phyloP scores from a whole-genome alignment of 1,140 invertebrate genomes.

The Bombus confusus region DNA sequence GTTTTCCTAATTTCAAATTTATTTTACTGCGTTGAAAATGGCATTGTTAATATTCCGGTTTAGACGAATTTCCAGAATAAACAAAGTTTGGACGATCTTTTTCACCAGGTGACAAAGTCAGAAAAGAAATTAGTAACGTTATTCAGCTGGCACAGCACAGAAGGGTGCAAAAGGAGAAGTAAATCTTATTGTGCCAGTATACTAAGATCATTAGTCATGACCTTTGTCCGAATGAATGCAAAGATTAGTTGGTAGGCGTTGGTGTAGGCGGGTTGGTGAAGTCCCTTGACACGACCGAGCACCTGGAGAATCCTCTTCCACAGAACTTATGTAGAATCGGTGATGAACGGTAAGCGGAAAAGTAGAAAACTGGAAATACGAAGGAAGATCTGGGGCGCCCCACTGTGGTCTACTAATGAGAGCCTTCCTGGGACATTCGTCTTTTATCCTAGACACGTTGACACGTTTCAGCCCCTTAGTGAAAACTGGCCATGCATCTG shows the following conservation, averaged over 20 bases:
- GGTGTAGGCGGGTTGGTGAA: constrained; percentile 58
- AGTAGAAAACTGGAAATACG: constrained; percentile 43
- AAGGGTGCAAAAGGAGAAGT: constrained; percentile 15
- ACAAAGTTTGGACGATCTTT: not conserved
- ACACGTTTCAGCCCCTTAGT: constrained; percentile 57
- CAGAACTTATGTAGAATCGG: constrained; percentile 60
- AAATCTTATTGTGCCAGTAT: constrained; percentile 65
- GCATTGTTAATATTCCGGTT: no score
- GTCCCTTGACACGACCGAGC: constrained; percentile 51
- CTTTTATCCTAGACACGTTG: constrained; percentile 65
- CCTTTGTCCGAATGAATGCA: constrained; percentile 69
- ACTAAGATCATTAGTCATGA: constrained; percentile 74
- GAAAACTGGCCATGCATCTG: constrained; percentile 60
- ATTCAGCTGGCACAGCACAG: constrained; percentile 39
- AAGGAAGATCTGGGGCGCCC: constrained; percentile 51
- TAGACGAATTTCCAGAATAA: no score
- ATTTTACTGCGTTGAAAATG: no score
- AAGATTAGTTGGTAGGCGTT: constrained; percentile 71
- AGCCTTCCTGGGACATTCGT: constrained; percentile 67
- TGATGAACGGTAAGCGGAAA: constrained; percentile 11
- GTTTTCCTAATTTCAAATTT: no score
- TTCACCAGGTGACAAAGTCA: not conserved
- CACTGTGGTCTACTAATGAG: constrained; percentile 73
- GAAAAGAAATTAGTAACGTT: constrained; percentile 51
- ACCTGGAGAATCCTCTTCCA: constrained; percentile 65